Percentiles rank a stretch among this genome's conserved stretches.
Conservation (phyloP, 2,797 vertebrate species). For the Mormyrops boulengeri region DNA sequence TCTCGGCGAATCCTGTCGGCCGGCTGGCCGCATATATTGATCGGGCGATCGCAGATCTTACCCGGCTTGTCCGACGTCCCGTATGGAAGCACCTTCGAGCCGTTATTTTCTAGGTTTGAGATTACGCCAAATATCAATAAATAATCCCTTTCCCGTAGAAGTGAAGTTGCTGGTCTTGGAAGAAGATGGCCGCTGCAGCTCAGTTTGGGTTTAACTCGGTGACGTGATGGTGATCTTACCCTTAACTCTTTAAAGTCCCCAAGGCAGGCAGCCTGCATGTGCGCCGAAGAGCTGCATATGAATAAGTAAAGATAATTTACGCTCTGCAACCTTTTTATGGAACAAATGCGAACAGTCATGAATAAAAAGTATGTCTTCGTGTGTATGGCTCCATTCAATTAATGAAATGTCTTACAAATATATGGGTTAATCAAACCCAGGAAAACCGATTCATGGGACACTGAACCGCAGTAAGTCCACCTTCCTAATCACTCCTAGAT, state of each 20-base stretch:
- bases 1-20: background rate
- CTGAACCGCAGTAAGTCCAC: background rate
- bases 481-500: background rate
- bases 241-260: slow-evolving; percentile 23
- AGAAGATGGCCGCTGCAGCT: slow-evolving; percentile 71
- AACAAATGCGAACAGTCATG: background rate
- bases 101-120: background rate
- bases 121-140: background rate
- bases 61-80: background rate
- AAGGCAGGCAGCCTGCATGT: background rate
- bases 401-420: background rate
- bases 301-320: background rate
- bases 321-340: background rate
- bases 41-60: background rate
- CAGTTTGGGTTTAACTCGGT: slow-evolving; percentile 50
- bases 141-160: slow-evolving; percentile 31
- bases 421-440: background rate
- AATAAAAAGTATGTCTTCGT: background rate
- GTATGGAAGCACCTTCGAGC: background rate
- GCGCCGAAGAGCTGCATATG: background rate
- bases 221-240: slow-evolving; percentile 53
- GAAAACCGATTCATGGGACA: background rate
- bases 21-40: background rate
- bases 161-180: slow-evolving; percentile 63
- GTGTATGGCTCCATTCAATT: background rate